These are phyloP conservation scores for Oryzaephilus surinamensis DNA, from an alignment of 1,140 invertebrate species.

Conservation along the genomic window DNA sequence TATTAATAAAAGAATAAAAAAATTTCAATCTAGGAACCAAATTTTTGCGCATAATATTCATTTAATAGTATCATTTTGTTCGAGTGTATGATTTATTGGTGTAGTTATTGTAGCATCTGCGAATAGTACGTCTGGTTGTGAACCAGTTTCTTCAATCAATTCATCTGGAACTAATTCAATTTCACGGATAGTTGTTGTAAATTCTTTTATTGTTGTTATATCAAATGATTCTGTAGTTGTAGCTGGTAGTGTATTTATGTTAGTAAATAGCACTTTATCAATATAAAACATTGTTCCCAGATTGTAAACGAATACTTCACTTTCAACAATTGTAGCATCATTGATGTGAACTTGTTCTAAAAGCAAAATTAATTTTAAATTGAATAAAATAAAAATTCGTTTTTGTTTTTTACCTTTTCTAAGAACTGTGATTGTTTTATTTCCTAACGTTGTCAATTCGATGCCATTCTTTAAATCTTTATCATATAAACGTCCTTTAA, in stretches of 20 bases:
- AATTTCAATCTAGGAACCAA: constrained; percentile 8
- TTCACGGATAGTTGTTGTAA: constrained; percentile 25
- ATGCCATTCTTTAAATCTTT: constrained; percentile 44
- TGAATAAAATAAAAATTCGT: too few species aligned
- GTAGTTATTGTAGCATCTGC: constrained; percentile 16
- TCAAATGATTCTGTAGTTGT: constrained; percentile 18
- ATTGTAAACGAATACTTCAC: constrained; percentile 51
- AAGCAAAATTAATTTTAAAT: constrained; percentile 9
- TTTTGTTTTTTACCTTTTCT: constrained; percentile 36
- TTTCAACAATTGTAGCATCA: constrained; percentile 44
- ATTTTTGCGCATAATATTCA: constrained; percentile 12
- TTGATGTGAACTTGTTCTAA: constrained; percentile 41
- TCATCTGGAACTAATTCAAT: constrained; percentile 41
- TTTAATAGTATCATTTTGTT: constrained; percentile 19
- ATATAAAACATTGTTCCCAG: constrained; percentile 51
- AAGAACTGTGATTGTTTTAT: constrained; percentile 43
- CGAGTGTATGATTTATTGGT: constrained; percentile 6
- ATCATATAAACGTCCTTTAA: constrained; percentile 47
- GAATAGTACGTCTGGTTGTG: constrained; percentile 26
- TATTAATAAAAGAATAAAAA: too few species aligned
- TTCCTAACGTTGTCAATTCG: constrained; percentile 41
- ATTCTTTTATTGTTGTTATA: constrained; percentile 13
- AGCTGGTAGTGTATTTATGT: constrained; percentile 31
- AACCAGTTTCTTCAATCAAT: constrained; percentile 30
- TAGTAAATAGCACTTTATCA: constrained; percentile 43